These are phyloP conservation scores for Cosmopolites sordidus DNA, from an alignment of 2,888 invertebrate species.

Conservation along the genomic window DNA sequence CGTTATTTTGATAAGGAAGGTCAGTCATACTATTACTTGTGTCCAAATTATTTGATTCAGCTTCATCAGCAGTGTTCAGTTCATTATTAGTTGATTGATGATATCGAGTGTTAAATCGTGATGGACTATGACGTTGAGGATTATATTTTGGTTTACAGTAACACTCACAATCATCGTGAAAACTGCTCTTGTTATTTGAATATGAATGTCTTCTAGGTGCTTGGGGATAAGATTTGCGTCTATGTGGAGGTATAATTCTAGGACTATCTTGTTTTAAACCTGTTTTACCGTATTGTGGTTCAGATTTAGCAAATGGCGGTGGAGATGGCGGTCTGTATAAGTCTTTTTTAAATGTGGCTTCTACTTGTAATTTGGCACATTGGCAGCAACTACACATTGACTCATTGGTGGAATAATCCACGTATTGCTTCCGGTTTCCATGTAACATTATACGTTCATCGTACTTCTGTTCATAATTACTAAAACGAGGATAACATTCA, in stretches of 20 bases:
- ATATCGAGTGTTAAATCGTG: background rate
- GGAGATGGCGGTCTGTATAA: constrained; percentile 4
- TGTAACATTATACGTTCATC: background rate
- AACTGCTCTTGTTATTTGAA: background rate
- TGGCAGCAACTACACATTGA: constrained; percentile 12
- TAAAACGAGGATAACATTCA: background rate
- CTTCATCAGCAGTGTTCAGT: background rate
- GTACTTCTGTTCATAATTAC: background rate
- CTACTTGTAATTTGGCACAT: background rate
- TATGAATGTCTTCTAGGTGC: background rate
- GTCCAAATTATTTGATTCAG: constrained; percentile 4
- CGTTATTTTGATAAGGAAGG: constrained; percentile 44
- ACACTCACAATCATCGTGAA: constrained; percentile 12
- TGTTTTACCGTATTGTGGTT: no score
- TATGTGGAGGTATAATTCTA: background rate
- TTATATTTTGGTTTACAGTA: constrained; percentile 1
- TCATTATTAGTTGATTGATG: background rate
- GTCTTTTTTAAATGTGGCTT: background rate
- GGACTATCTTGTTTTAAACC: background rate
- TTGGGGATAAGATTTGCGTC: no score
- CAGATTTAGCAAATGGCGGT: constrained; percentile 3
- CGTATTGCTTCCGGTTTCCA: background rate
- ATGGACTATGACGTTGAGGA: background rate
- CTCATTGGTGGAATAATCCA: background rate
- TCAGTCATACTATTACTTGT: constrained; percentile 27